Base-by-base conservation (phyloP, 2,797 vertebrate genomes). In the Sandelia bainsii region DNA sequence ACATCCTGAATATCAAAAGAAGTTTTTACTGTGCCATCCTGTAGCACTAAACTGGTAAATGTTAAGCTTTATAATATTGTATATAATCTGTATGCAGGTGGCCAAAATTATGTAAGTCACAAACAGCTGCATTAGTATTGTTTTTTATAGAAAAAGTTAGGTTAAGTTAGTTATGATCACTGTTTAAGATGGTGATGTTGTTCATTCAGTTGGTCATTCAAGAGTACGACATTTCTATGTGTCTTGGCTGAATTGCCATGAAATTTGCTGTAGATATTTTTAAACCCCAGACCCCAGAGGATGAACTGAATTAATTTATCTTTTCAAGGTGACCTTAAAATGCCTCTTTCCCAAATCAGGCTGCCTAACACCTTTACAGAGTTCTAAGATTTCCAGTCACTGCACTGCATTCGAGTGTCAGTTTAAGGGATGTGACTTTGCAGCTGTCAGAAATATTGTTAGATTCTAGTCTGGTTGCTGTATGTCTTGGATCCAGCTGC, bases 371-470 rank as follows among this genome's bases (percentile, higher is more conserved):
- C 8, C 3, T 45, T 20, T 25, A 5, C 3, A 56, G 46, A 53
- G 19, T 29, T 12, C 22, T 22, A 13, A 19, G 29, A 62, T 62
- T 42, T 63, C 49, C 22, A 17, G 56, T 63, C 27, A 54, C 13
- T 51, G 13, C 9, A 10, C 34, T 34, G 12, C 37, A 34, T 65
- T 64, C 27, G 44, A 5, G 34, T 22, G 37, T 42, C 54, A 20
- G 57, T 60, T 54, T 56, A 32, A 42, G 34, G 54, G 23, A 29
- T 77, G 45, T 69, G 61, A 71, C 71, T 69, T 56, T 42, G 34
- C 60, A 67, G 77, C 73, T 89, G 71, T 86, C 72, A 83, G 71
- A 80, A 57, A 39, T 12, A 44, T 60, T 74, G 63, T 81, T 71
- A 1, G 16, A 79, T 75, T 70, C 57, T 54, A 29, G 19, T 63